These are phyloP conservation scores for Chironomus striatipennis DNA, from an alignment of 1,140 invertebrate species.

Conservation along the genomic window DNA sequence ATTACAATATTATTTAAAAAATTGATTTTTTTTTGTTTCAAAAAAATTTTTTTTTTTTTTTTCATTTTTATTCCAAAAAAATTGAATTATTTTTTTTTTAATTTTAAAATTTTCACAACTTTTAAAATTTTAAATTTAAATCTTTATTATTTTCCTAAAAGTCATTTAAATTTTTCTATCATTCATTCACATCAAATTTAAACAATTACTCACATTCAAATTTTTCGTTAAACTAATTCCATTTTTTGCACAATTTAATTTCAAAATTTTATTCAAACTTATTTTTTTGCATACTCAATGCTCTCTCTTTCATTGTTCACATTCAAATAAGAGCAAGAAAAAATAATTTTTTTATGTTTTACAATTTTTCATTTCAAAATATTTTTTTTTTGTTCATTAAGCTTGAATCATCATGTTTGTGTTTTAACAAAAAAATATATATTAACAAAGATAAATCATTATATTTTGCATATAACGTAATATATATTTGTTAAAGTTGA, in stretches of 20 bases:
- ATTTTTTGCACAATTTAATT: background rate
- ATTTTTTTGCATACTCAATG: slow-evolving; percentile 34
- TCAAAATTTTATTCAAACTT: slow-evolving; percentile 29
- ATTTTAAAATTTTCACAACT: too few relatives aligned
- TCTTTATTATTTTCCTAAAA: too few relatives aligned
- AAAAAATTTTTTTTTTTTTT: too few relatives aligned
- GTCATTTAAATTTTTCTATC: too few relatives aligned
- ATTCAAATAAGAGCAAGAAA: background rate
- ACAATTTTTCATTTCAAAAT: background rate
- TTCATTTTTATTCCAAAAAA: too few relatives aligned
- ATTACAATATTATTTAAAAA: too few relatives aligned
- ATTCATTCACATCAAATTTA: too few relatives aligned
- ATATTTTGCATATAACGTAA: slow-evolving; percentile 1
- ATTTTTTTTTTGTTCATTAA: background rate
- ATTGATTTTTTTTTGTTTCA: too few relatives aligned
- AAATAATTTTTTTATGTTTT: background rate
- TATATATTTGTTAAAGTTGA: slow-evolving; percentile 14
- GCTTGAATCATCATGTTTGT: slow-evolving; percentile 12
- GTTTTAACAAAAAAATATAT: background rate
- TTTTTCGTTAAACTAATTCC: too few relatives aligned
- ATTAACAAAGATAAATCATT: background rate
- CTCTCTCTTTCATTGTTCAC: slow-evolving; percentile 30
- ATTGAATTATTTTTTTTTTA: too few relatives aligned
- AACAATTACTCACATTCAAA: too few relatives aligned
- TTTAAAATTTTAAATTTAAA: too few relatives aligned